These are phyloP conservation scores for Dermatemys mawii DNA, from an alignment of 2,113 vertebrate genomes.

Conservation along the genomic window DNA sequence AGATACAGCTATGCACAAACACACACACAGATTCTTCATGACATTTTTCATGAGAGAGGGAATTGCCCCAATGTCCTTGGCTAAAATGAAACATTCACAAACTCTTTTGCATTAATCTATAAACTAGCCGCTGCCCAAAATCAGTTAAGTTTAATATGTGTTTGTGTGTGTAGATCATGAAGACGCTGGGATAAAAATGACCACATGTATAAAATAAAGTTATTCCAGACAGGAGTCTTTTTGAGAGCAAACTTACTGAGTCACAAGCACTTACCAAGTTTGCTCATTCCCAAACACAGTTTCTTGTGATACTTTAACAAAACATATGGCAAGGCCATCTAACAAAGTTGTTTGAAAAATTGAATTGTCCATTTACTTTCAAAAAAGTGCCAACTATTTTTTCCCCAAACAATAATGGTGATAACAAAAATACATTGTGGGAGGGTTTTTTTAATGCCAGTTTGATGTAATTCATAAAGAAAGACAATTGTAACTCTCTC, in stretches of 20 bases:
- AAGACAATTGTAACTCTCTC: accelerated
- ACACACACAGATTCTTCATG: neutral
- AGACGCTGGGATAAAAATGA: neutral
- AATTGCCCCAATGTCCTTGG: neutral
- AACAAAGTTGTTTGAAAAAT: neutral
- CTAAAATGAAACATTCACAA: neutral
- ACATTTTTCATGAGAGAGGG: neutral
- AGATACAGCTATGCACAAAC: neutral
- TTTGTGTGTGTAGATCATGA: accelerated
- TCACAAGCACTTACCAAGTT: neutral
- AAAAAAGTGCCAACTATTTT: neutral
- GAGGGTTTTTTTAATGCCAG: neutral
- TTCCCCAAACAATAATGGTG: neutral
- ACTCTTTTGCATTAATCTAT: neutral
- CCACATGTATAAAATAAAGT: neutral
- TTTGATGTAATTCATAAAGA: neutral
- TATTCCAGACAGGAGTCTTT: neutral
- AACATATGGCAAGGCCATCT: accelerated
- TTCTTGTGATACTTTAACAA: neutral
- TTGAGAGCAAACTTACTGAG: neutral
- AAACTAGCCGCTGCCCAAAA: neutral
- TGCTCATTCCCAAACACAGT: neutral
- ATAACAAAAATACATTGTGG: neutral
- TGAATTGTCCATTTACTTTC: accelerated
- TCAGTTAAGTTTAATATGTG: accelerated